A percentile compares a stretch with the other conserved stretches of the same genome.
Conservation (phyloP, 2,797 vertebrate genomes). For the Oceanodroma leucorhoa region DNA sequence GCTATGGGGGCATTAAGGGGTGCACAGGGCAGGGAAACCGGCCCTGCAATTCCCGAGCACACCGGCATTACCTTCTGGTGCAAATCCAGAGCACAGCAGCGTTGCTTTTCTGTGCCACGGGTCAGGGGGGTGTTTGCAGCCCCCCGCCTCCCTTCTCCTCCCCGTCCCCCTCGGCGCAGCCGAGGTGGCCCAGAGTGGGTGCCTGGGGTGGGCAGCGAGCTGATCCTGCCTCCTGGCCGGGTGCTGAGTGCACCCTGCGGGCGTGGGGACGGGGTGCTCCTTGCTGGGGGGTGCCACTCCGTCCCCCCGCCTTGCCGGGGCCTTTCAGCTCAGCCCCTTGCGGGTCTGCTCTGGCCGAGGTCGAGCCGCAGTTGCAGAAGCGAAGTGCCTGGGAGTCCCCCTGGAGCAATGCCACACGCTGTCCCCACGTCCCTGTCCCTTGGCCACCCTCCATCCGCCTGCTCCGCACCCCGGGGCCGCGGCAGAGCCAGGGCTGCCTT, state of each 20-base stretch:
- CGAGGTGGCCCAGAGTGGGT: background rate
- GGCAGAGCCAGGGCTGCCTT: background rate
- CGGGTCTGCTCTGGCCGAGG: accelerated
- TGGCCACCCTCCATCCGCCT: accelerated
- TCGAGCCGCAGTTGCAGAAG: background rate
- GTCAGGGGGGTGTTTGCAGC: background rate
- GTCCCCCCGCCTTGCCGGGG: background rate
- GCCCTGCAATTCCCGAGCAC: background rate
- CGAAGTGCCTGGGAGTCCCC: accelerated
- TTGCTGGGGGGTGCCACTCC: background rate
- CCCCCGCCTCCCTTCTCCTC: background rate
- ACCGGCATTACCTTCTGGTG: accelerated
- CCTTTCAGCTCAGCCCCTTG: background rate
- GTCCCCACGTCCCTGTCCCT: background rate
- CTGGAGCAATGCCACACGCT: accelerated
- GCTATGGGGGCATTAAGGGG: accelerated
- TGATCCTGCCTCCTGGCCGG: background rate
- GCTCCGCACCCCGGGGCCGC: accelerated
- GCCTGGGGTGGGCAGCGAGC: background rate
- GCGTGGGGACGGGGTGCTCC: background rate
- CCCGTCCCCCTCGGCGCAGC: background rate
- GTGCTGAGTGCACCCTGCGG: accelerated
- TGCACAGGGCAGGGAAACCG: background rate
- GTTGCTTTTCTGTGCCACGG: accelerated
- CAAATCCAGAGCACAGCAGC: background rate